These are phyloP conservation scores for Eupithecia insigniata DNA, from an alignment of 2,888 invertebrate genomes.

Conservation along the genomic window DNA sequence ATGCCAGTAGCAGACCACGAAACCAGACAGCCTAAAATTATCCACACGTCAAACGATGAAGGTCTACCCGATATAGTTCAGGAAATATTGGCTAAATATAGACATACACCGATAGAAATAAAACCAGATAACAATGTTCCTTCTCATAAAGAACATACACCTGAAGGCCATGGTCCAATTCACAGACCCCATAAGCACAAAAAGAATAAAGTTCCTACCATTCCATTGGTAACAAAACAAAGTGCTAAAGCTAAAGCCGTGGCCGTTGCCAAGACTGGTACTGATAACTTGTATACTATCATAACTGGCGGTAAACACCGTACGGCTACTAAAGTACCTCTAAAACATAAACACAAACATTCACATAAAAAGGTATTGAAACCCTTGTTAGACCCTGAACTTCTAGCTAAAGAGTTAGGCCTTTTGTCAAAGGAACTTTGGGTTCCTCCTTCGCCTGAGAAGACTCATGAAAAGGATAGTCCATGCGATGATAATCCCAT, in stretches of 20 bases:
- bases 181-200: neutral
- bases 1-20: conserved; percentile 3
- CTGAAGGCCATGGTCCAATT: neutral
- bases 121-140: neutral
- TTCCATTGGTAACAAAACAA: neutral
- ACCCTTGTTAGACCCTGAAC: neutral
- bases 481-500: neutral
- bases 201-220: neutral
- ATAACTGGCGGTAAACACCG: neutral
- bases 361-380: neutral
- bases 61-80: neutral
- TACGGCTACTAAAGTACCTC: neutral
- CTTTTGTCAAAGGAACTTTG: neutral
- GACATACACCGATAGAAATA: neutral
- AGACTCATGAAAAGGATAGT: neutral
- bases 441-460: neutral
- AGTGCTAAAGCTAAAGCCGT: neutral
- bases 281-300: neutral
- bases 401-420: neutral
- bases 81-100: neutral
- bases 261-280: neutral
- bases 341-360: neutral
- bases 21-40: neutral
- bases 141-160: neutral
- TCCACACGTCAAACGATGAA: neutral